Conservation (phyloP, 2,888 invertebrate species). For the Amiota minor region DNA sequence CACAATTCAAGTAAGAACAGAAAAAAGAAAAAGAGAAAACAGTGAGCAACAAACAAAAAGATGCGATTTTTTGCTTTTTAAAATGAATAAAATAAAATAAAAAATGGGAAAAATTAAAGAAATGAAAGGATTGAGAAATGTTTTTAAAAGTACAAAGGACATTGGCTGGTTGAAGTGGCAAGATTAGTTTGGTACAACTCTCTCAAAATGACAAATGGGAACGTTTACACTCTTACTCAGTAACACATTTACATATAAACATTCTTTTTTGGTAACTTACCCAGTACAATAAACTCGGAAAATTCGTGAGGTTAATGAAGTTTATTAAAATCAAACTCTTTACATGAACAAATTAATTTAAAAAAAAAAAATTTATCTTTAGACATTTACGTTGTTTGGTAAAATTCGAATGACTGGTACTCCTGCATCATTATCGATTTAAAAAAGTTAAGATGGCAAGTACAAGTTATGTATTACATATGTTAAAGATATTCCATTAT, state of each 20-base stretch:
- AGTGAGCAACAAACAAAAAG: constrained; percentile 12
- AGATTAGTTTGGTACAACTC: neutral
- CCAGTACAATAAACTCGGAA: neutral
- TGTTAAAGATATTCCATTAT: too few relatives aligned
- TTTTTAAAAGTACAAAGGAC: constrained; percentile 29
- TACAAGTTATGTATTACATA: too few relatives aligned
- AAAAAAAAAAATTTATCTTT: too few relatives aligned
- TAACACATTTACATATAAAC: constrained; percentile 37
- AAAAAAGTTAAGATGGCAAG: too few relatives aligned
- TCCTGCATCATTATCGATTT: too few relatives aligned
- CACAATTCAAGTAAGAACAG: constrained; percentile 25
- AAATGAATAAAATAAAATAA: constrained; percentile 31
- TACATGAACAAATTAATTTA: constrained; percentile 60
- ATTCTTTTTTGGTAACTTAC: neutral
- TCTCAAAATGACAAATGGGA: constrained; percentile 61
- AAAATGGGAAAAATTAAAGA: constrained; percentile 31
- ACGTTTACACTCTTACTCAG: constrained; percentile 29
- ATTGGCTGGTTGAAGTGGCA: neutral
- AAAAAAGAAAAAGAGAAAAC: constrained; percentile 25
- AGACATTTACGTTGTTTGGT: too few relatives aligned
- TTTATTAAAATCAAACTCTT: constrained; percentile 65
- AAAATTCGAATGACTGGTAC: too few relatives aligned
- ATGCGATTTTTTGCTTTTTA: too few relatives aligned
- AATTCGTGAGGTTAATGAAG: constrained; percentile 43
- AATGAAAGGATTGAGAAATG: neutral